Percentiles rank a stretch among this genome's conserved stretches.
Evolutionary conservation across 2,888 invertebrate genomes (phyloP).

Genomic region (Frankliniella intonsa): DNA sequence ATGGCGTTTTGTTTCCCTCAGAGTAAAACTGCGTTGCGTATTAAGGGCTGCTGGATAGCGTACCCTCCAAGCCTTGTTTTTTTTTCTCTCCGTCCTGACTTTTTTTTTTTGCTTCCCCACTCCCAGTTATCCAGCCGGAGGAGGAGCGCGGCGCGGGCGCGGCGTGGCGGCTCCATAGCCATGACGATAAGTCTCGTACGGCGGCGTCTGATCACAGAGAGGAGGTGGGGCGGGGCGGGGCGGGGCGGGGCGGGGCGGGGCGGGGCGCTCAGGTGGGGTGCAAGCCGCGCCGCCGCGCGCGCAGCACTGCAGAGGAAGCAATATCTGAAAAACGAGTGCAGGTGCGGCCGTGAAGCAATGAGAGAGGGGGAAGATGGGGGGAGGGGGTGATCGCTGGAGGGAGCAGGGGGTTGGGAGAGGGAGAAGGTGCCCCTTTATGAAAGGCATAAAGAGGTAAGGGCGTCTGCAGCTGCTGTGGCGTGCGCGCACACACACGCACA

Average conservation of each 20-base stretch:
- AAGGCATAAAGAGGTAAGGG: constrained; percentile 13
- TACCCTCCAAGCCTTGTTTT: not conserved
- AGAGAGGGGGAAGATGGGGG: not conserved
- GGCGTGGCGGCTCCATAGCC: not conserved
- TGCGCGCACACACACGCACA: not conserved
- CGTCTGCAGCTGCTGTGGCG: not conserved
- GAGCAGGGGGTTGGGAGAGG: not conserved
- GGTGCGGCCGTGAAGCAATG: not conserved
- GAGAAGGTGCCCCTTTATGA: not conserved
- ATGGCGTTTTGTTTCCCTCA: no score
- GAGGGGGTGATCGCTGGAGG: not conserved
- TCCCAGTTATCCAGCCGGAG: no score
- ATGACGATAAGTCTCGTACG: not conserved
- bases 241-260: not conserved
- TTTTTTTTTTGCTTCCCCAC: no score
- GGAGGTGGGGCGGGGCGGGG: not conserved
- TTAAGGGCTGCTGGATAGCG: not conserved
- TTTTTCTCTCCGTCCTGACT: not conserved
- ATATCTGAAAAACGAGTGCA: constrained; percentile 25
- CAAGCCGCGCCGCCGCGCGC: not conserved
- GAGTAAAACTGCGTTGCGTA: not conserved
- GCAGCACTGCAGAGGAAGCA: not conserved
- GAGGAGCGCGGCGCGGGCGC: not conserved
- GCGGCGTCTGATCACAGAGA: not conserved
- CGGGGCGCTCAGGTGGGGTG: not conserved